Evolutionary conservation across 2,888 invertebrate genomes (phyloP).

Genomic region (Monopis laevigella): DNA sequence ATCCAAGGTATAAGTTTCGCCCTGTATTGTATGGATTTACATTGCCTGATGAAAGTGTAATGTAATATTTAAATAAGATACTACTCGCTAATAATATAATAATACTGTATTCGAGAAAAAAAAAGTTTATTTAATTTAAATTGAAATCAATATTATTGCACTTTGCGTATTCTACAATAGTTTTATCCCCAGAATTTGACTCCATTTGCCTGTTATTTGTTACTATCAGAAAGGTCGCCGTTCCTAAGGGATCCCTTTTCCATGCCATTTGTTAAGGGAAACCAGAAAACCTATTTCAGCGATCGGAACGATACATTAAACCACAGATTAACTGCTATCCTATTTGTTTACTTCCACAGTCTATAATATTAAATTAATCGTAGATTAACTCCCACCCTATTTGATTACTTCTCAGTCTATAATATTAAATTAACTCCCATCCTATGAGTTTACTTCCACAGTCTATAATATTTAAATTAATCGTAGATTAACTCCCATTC

Average conservation of each 20-base stretch:
- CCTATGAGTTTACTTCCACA: no score
- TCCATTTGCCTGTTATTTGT: conserved; percentile 13
- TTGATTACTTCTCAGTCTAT: no score
- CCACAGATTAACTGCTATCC: conserved; percentile 15
- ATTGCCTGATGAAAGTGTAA: no score
- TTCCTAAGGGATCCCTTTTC: conserved; percentile 12
- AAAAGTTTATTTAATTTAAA: background rate
- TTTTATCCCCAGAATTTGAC: conserved; percentile 1
- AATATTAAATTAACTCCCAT: no score
- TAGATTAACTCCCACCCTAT: no score
- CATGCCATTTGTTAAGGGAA: conserved; percentile 11
- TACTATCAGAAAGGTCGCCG: conserved; percentile 10
- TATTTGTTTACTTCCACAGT: conserved; percentile 6
- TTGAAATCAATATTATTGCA: background rate
- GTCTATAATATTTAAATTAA: no score
- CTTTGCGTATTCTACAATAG: background rate
- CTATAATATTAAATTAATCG: conserved; percentile 1
- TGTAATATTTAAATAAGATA: no score
- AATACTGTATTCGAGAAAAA: no score
- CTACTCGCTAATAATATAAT: no score
- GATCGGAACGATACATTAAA: conserved; percentile 15
- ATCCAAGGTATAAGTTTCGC: no score
- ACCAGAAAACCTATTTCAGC: conserved; percentile 12
- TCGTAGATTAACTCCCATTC: no score
- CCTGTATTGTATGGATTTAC: no score